phyloP scores from a whole-genome alignment of 2,797 vertebrate genomes.

The Arrhamphus sclerolepis region DNA sequence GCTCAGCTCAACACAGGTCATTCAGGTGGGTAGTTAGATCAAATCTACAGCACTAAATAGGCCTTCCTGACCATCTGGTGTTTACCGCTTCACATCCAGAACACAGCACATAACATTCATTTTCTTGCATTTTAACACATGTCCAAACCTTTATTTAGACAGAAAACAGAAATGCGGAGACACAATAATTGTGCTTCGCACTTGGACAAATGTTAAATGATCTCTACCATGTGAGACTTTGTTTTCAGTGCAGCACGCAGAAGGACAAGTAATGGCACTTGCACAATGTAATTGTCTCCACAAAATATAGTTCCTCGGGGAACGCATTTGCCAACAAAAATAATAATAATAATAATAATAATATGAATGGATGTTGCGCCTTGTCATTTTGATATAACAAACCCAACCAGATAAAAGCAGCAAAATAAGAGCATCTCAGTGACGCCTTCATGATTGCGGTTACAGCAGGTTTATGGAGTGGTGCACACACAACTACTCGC shows the following conservation, averaged over 20 bases:
- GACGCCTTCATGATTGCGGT: too few relatives aligned
- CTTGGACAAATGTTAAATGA: slow-evolving; percentile 29
- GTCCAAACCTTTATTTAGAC: slow-evolving; percentile 63
- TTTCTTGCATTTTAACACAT: slow-evolving; percentile 54
- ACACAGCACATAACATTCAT: slow-evolving; percentile 53
- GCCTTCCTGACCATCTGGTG: slow-evolving; percentile 84
- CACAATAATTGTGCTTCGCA: slow-evolving; percentile 1
- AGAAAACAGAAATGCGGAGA: slow-evolving; percentile 30
- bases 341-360: too few relatives aligned
- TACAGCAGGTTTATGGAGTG: too few relatives aligned
- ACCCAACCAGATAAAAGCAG: too few relatives aligned
- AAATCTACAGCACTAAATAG: slow-evolving; percentile 70
- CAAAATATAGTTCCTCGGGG: too few relatives aligned
- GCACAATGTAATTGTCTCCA: not conserved
- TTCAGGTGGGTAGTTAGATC: slow-evolving; percentile 81
- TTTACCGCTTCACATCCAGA: slow-evolving; percentile 80
- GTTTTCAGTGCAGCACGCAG: not conserved
- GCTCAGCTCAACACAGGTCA: slow-evolving; percentile 71
- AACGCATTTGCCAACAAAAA: too few relatives aligned
- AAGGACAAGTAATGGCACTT: not conserved
- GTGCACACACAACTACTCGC: too few relatives aligned
- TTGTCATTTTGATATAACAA: too few relatives aligned
- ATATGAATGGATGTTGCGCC: too few relatives aligned
- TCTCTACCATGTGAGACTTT: not conserved
- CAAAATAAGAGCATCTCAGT: too few relatives aligned